phyloP scores from a whole-genome alignment of 2,113 vertebrate species.

The Sceloporus tristichus region DNA sequence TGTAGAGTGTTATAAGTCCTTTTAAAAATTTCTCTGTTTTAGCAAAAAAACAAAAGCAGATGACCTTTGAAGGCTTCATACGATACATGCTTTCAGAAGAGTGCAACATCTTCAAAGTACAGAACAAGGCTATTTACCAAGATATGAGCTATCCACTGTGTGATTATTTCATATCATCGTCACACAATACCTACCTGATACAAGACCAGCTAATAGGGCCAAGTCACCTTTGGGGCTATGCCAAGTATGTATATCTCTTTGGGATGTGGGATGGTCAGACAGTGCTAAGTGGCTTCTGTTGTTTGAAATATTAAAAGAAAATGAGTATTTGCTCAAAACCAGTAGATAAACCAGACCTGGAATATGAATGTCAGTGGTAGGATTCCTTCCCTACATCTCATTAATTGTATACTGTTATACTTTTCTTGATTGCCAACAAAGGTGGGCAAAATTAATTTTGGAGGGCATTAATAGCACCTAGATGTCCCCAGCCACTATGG shows the following conservation, averaged over 20 bases:
- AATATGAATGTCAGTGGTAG: not conserved
- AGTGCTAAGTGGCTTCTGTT: not conserved
- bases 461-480: too few relatives aligned
- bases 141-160: conserved; percentile 84
- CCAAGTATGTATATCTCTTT: conserved; percentile 72
- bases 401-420: too few relatives aligned
- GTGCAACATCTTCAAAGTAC: conserved; percentile 77
- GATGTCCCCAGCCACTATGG: too few relatives aligned
- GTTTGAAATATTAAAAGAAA: not conserved
- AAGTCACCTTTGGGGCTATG: conserved; percentile 80
- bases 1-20: not conserved
- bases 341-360: not conserved
- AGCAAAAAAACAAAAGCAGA: conserved; percentile 77
- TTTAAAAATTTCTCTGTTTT: conserved; percentile 41
- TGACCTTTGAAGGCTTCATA: conserved; percentile 88
- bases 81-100: conserved; percentile 85
- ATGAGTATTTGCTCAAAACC: not conserved
- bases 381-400: too few relatives aligned
- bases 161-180: conserved; percentile 89
- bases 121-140: conserved; percentile 80
- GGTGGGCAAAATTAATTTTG: too few relatives aligned
- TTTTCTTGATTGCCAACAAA: too few relatives aligned
- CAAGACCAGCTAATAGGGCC: conserved; percentile 82
- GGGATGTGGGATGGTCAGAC: not conserved
- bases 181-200: conserved; percentile 91